Conservation (phyloP, 2,113 vertebrate species). For the Scophthalmus maximus region DNA sequence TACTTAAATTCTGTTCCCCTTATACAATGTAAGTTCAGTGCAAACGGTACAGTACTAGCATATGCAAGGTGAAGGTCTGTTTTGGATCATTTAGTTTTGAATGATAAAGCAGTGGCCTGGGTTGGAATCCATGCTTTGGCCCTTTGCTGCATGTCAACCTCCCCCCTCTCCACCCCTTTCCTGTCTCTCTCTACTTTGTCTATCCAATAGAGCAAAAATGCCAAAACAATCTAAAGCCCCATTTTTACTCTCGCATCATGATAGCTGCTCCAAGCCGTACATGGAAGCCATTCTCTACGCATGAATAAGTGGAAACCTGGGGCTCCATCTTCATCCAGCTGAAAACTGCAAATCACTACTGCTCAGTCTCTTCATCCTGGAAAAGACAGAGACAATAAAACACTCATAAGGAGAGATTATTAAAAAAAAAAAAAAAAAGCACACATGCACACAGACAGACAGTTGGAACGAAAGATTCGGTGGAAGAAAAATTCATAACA, state of each 20-base stretch:
- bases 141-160: not conserved
- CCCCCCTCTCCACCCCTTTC: not conserved
- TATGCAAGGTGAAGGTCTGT: no score
- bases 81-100: slow-evolving; percentile 4
- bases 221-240: not conserved
- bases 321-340: slow-evolving; percentile 7
- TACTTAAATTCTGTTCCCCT: no score
- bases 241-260: not conserved
- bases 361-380: not conserved
- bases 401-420: not conserved
- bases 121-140: slow-evolving; percentile 19
- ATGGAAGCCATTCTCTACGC: not conserved
- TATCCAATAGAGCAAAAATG: not conserved
- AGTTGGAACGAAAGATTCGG: slow-evolving; percentile 1
- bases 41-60: not conserved
- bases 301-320: not conserved
- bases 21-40: not conserved
- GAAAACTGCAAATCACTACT: slow-evolving; percentile 6
- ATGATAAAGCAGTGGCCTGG: not conserved
- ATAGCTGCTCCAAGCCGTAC: not conserved
- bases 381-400: slow-evolving; percentile 20
- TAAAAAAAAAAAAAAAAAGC: no score
- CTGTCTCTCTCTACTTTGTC: no score
- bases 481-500: slow-evolving; percentile 19
- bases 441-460: not conserved